Base-by-base conservation (phyloP, 2,797 vertebrate species). In the Todus mexicanus region DNA sequence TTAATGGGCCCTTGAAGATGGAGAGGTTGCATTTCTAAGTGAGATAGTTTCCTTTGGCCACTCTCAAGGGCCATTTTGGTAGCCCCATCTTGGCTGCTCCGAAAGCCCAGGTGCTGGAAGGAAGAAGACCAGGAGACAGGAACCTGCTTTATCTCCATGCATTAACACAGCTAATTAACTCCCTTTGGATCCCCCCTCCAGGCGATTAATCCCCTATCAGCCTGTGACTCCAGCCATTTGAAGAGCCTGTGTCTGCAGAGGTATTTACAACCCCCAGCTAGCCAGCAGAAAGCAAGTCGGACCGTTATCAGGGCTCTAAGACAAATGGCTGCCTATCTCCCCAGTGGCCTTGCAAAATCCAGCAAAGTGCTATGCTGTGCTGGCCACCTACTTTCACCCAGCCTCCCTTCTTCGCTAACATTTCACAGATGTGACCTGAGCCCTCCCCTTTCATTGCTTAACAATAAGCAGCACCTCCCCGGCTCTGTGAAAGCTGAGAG, bases 401-500 rank as follows among this genome's bases (percentile, higher is more conserved):
- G 84, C 92, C 89, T 97, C 90, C 90, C 87, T 87, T 95, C 92
- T 82, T 83, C 3, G 51, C 91, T 97, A 97, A 97, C 96, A 95
- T 97, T 97, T 97, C 96, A 94, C 97, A 97, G 97, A 97, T 97
- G 97, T 96, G 97, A 96, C 96, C 97, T 93, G 95, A 96, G 91
- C 95, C 94, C 95, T 96, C 95, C 95, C 71, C 94, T 96, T 96
- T 96, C 96, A 78, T 93, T 96, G 95, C 93, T 96, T 97, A 97
- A 97, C 96, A 97, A 96, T 96, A 96, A 97, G 96, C 96, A 97
- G 97, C 93, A 97, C 92, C 94, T 96, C 95, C 94, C 92, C 69
- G 76, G 89, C 92, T 71, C 93, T 80, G 90, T 96, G 95, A 96
- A 97, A 96, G 90, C 87, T 16, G 95, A 95, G 95, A 97, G 94